phyloP scores from a whole-genome alignment of 1,140 invertebrate genomes.

The Oscheius sp. region DNA sequence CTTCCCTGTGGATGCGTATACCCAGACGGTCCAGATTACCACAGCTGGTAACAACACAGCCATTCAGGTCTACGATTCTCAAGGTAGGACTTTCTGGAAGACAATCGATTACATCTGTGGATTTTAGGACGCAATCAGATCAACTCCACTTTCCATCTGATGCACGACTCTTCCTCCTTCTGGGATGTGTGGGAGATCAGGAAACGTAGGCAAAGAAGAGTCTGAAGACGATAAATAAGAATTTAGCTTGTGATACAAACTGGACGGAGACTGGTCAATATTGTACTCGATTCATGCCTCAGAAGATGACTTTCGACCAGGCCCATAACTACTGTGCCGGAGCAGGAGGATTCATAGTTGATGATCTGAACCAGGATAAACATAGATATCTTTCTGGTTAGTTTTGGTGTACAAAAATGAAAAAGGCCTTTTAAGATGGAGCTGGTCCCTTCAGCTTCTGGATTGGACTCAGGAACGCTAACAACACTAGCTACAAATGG shows the following conservation, averaged over 20 bases:
- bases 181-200: neutral
- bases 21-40: conserved; percentile 33
- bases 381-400: conserved; percentile 18
- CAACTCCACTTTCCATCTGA: neutral
- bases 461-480: conserved; percentile 30
- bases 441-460: conserved; percentile 18
- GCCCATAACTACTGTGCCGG: conserved; percentile 22
- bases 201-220: neutral
- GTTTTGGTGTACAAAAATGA: neutral
- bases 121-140: neutral
- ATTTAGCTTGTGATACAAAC: conserved; percentile 34
- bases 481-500: conserved; percentile 16
- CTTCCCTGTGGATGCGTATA: conserved; percentile 40
- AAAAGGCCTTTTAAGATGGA: neutral
- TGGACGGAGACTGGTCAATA: conserved; percentile 32
- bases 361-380: conserved; percentile 29
- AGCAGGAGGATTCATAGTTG: conserved; percentile 33
- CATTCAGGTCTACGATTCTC: conserved; percentile 10
- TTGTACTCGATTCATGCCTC: conserved; percentile 4
- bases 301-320: neutral
- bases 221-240: neutral
- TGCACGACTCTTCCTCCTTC: neutral
- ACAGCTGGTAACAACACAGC: conserved; percentile 17
- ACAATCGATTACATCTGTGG: neutral
- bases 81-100: neutral